Evolutionary conservation across 2,888 invertebrate genomes (phyloP), one percentile per base, ranked within the genome.

Genomic region (Troides helena): DNA sequence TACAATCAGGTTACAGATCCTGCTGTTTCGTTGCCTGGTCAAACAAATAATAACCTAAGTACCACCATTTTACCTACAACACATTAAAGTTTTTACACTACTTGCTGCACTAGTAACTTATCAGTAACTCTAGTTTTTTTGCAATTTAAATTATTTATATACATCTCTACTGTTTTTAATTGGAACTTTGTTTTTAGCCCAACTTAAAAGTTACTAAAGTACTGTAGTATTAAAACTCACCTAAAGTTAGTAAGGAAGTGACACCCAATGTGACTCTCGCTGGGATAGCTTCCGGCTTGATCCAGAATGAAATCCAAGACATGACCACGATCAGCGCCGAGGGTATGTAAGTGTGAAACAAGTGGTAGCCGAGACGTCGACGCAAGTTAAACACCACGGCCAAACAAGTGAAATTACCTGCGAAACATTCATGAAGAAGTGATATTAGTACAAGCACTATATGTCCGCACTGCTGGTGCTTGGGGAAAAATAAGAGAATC

Each of bases 241-340:
- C 96, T 78, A 98, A 91, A 65, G 98, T 98, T 58, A 98, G 93
- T 67, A 98, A 89, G 0, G 97, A 97, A 0, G 97, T 97, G 36
- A 97, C 97, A 63, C 98, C 98, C 23, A 98, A 89, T 0, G 98
- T 98, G 70, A 98, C 97, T 71, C 98, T 94, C 0, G 98, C 98
- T 0, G 98, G 98, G 77, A 97, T 97, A 8, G 98, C 98, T 86
- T 98, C 98, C 0, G 97, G 97, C 80, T 97, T 98, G 79, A 98
- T 98, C 98, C 98, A 98, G 91, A 98, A 98, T 0, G 98, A 98
- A 76, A 98, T 98, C 98, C 98, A 98, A 72, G 97, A 98, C 97
- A 98, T 97, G 70, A 98, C 97, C 62, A 98, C 98, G 82, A 98
- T 98, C 75, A 98, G 93, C 0, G 97, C 97, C 1, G 98, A 97